phyloP scores from a whole-genome alignment of 1,140 invertebrate species.

The Trachymyrmex septentrionalis region DNA sequence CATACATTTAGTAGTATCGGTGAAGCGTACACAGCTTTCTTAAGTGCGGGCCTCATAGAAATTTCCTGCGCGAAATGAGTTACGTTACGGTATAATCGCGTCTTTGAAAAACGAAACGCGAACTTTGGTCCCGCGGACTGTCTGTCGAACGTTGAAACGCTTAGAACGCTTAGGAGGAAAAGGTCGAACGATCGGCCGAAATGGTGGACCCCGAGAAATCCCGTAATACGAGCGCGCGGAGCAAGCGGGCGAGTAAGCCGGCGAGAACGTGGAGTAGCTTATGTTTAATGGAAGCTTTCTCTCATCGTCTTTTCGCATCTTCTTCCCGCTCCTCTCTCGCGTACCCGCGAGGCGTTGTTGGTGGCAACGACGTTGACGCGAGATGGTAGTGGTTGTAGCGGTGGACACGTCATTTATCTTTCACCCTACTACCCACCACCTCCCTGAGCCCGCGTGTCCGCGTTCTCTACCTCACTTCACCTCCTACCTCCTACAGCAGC shows the following conservation, averaged over 20 bases:
- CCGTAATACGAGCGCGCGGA: slow-evolving; percentile 48
- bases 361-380: slow-evolving; percentile 68
- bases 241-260: slow-evolving; percentile 54
- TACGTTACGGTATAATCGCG: slow-evolving; percentile 25
- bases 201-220: slow-evolving; percentile 27
- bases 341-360: slow-evolving; percentile 76
- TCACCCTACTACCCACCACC: slow-evolving; percentile 81
- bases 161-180: neutral
- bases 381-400: slow-evolving; percentile 78
- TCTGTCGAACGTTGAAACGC: slow-evolving; percentile 38
- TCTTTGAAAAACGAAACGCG: slow-evolving; percentile 21
- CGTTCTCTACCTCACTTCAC: slow-evolving; percentile 66
- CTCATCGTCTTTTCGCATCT: slow-evolving; percentile 73
- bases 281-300: slow-evolving; percentile 83
- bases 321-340: slow-evolving; percentile 72
- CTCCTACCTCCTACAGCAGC: slow-evolving; percentile 69
- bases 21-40: neutral
- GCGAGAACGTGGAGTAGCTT: slow-evolving; percentile 74
- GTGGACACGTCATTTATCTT: slow-evolving; percentile 86
- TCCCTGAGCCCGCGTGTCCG: slow-evolving; percentile 59
- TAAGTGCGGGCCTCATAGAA: neutral
- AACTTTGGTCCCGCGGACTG: slow-evolving; percentile 35
- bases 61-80: slow-evolving; percentile 6
- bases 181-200: neutral
- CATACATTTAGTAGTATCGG: neutral